These are phyloP conservation scores for Lycophotia porphyrea DNA, from an alignment of 2,888 invertebrate genomes.

Conservation along the genomic window DNA sequence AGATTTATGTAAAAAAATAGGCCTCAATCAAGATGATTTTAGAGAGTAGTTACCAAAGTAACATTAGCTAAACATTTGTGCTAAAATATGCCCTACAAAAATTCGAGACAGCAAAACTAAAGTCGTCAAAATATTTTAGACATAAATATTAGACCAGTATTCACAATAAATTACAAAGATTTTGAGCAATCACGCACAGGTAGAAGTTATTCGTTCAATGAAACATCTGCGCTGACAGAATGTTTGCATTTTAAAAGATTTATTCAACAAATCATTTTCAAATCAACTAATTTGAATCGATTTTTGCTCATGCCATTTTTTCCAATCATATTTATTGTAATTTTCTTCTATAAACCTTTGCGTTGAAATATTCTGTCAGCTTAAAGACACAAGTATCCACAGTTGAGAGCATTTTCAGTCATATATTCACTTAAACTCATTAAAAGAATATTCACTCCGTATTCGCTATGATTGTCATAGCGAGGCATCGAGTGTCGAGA, in stretches of 20 bases:
- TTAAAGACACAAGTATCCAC: constrained; percentile 36
- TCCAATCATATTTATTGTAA: constrained; percentile 4
- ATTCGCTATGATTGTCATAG: constrained; percentile 56
- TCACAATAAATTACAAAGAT: constrained; percentile 77
- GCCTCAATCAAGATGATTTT: constrained; percentile 60
- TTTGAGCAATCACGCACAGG: constrained; percentile 79
- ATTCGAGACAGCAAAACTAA: constrained; percentile 60
- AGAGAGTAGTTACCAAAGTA: constrained; percentile 52
- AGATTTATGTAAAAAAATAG: constrained; percentile 59
- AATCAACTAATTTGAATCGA: neutral
- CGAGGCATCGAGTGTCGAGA: constrained; percentile 54
- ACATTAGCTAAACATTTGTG: constrained; percentile 68
- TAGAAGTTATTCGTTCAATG: constrained; percentile 54
- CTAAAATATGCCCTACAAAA: constrained; percentile 61
- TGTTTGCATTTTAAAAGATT: constrained; percentile 12
- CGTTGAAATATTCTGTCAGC: constrained; percentile 50
- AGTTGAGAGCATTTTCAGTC: constrained; percentile 49
- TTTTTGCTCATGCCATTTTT: constrained; percentile 4
- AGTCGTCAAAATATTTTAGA: constrained; percentile 56
- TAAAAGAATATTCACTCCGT: constrained; percentile 42
- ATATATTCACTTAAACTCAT: constrained; percentile 40
- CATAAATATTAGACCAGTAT: constrained; percentile 76
- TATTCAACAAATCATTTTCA: constrained; percentile 1
- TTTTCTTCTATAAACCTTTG: neutral
- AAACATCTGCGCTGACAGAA: constrained; percentile 50